Conservation (phyloP, 2,888 invertebrate genomes). For the Spatulosminthurus flaviceps region DNA sequence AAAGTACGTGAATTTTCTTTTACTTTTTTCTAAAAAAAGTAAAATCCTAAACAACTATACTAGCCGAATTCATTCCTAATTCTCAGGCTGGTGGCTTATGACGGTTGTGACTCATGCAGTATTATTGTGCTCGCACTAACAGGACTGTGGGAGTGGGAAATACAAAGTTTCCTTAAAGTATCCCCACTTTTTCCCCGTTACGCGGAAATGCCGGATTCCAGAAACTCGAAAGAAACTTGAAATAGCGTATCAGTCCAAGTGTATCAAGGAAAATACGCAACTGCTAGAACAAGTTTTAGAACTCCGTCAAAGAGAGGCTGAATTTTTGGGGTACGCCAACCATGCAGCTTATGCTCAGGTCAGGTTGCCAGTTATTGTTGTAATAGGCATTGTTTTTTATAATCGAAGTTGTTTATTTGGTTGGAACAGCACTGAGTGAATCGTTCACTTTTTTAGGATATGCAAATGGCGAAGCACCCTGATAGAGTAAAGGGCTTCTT, state of each 20-base stretch:
- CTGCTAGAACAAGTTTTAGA: slow-evolving; percentile 68
- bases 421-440: too few species aligned
- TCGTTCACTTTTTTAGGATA: slow-evolving; percentile 65
- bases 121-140: too few species aligned
- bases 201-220: slow-evolving; percentile 67
- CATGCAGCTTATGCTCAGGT: slow-evolving; percentile 68
- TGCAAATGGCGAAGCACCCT: slow-evolving; percentile 68
- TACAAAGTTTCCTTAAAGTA: slow-evolving; percentile 68
- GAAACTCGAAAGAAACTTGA: slow-evolving; percentile 67
- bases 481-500: slow-evolving; percentile 67
- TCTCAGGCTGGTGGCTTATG: too few species aligned
- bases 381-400: too few species aligned
- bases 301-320: slow-evolving; percentile 67
- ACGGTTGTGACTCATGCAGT: too few species aligned
- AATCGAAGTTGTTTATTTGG: too few species aligned
- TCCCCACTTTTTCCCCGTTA: slow-evolving; percentile 69
- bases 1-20: slow-evolving; percentile 55
- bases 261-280: slow-evolving; percentile 67
- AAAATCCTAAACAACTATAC: too few species aligned
- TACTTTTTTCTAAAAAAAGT: too few species aligned
- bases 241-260: slow-evolving; percentile 67
- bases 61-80: too few species aligned
- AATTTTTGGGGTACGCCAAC: slow-evolving; percentile 67
- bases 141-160: slow-evolving; percentile 65
- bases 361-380: too few species aligned